These are phyloP conservation scores for Neolamprologus tretocephalus DNA, from an alignment of 2,113 vertebrate species.

Conservation along the genomic window DNA sequence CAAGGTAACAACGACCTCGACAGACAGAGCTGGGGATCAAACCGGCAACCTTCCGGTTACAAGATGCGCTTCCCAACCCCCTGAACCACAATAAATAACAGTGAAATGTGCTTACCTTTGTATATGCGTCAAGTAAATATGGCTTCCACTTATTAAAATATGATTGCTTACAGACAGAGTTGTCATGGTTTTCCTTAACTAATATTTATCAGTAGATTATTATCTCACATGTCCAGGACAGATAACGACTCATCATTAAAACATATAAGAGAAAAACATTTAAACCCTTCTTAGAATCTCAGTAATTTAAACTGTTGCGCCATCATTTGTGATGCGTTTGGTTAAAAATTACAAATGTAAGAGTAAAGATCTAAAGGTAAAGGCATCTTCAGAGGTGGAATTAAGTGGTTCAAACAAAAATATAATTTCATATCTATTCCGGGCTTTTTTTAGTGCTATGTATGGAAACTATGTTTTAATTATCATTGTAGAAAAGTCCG, in stretches of 20 bases:
- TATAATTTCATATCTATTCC: constrained; percentile 26
- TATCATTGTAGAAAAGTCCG: constrained; percentile 14
- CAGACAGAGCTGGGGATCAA: not conserved
- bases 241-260: not conserved
- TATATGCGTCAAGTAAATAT: not conserved
- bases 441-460: constrained; percentile 35
- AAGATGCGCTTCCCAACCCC: not conserved
- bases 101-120: not conserved
- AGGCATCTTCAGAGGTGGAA: not conserved
- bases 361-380: not conserved
- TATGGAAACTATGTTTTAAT: constrained; percentile 30
- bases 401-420: constrained; percentile 15
- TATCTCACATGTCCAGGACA: not conserved
- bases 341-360: not conserved
- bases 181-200: not conserved
- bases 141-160: not conserved
- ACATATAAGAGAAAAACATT: not conserved
- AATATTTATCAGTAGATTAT: not conserved
- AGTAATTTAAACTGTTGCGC: constrained; percentile 47
- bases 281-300: not conserved
- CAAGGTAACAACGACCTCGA: not conserved
- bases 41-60: not conserved
- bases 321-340: constrained; percentile 31
- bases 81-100: not conserved
- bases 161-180: not conserved